These are phyloP conservation scores for Cydia amplana DNA, from an alignment of 1,140 invertebrate species.

Conservation along the genomic window DNA sequence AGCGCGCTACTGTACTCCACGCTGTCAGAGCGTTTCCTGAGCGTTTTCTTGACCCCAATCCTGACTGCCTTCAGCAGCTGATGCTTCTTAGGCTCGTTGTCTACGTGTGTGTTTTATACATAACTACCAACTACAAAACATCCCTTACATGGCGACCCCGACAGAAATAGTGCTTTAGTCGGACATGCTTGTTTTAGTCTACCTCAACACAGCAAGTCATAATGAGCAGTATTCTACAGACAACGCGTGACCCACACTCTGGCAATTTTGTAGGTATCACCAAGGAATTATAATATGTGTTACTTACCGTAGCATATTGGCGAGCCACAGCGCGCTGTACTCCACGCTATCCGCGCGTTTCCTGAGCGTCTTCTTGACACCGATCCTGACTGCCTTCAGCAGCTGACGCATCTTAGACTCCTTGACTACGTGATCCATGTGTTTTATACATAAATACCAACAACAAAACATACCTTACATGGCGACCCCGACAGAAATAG, in stretches of 20 bases:
- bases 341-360: constrained; percentile 91
- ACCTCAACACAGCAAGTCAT: too few species aligned
- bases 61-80: constrained; percentile 89
- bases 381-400: constrained; percentile 43
- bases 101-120: too few species aligned
- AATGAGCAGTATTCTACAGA: too few species aligned
- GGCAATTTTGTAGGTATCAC: too few species aligned
- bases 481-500: not conserved
- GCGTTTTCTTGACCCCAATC: constrained; percentile 90
- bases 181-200: too few species aligned
- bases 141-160: too few species aligned
- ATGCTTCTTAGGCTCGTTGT: constrained; percentile 95
- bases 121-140: too few species aligned
- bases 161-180: too few species aligned
- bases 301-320: too few species aligned
- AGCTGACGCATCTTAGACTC: constrained; percentile 89
- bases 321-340: constrained; percentile 91
- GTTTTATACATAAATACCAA: constrained; percentile 50
- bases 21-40: constrained; percentile 89
- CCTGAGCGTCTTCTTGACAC: constrained; percentile 91
- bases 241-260: too few species aligned
- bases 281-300: too few species aligned
- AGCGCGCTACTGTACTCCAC: constrained; percentile 92
- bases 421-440: constrained; percentile 96
- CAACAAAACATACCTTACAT: too few species aligned